These are phyloP conservation scores for Tineola bisselliella DNA, from an alignment of 2,888 invertebrate genomes.

Conservation along the genomic window DNA sequence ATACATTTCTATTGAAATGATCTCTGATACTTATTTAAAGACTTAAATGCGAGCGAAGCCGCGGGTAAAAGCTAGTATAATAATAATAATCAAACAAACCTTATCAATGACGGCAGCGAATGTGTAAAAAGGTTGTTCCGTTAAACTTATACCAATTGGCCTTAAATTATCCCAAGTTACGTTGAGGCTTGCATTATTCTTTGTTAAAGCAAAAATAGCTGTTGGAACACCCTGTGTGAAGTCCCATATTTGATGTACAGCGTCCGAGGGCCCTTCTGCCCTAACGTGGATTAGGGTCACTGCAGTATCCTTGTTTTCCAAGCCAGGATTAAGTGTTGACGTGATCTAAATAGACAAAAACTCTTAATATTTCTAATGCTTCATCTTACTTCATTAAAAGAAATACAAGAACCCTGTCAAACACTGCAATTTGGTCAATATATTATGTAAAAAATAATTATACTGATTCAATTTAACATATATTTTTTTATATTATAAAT, in stretches of 20 bases:
- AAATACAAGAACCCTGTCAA: too few relatives aligned
- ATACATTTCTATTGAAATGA: too few relatives aligned
- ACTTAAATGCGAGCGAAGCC: too few relatives aligned
- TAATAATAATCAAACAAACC: conserved; percentile 39
- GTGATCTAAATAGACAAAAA: conserved; percentile 30
- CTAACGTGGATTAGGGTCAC: conserved; percentile 59
- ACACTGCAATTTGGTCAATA: too few relatives aligned
- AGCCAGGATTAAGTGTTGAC: conserved; percentile 43
- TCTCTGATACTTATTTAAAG: too few relatives aligned
- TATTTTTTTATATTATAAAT: too few relatives aligned
- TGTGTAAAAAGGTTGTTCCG: conserved; percentile 58
- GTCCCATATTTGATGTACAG: conserved; percentile 75
- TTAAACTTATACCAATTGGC: conserved; percentile 42
- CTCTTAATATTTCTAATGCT: too few relatives aligned
- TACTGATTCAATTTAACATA: too few relatives aligned
- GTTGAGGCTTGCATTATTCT: conserved; percentile 45
- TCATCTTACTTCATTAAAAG: too few relatives aligned
- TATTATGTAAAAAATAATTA: too few relatives aligned
- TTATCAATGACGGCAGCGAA: conserved; percentile 71
- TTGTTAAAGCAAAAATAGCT: conserved; percentile 63
- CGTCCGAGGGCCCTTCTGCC: conserved; percentile 67
- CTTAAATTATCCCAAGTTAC: conserved; percentile 56
- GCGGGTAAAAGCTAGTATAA: not conserved
- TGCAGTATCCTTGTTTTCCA: conserved; percentile 29
- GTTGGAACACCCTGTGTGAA: conserved; percentile 68